These are phyloP conservation scores for Steatocranus sp. DNA, from an alignment of 2,797 vertebrate species.

Conservation along the genomic window DNA sequence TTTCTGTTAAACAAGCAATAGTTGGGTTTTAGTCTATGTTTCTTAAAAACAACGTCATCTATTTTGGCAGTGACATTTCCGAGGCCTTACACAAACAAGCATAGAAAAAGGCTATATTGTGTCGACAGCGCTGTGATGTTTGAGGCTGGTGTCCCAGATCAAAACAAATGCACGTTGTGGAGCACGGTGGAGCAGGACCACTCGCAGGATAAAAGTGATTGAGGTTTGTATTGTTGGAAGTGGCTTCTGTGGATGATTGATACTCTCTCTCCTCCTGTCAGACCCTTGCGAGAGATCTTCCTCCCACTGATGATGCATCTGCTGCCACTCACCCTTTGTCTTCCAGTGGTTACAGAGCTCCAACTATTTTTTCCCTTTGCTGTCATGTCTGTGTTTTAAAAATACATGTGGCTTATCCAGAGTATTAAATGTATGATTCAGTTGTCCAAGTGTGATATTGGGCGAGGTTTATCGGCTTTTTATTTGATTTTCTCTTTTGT, in stretches of 20 bases:
- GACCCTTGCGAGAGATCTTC: conserved; percentile 38
- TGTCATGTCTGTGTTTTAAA: conserved; percentile 8
- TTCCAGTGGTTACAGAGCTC: conserved; percentile 18
- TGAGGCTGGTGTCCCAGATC: conserved; percentile 40
- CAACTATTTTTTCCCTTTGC: not conserved
- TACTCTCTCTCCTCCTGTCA: conserved; percentile 38
- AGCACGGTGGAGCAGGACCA: conserved; percentile 29
- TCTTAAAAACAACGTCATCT: conserved; percentile 27
- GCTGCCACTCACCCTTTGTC: conserved; percentile 53
- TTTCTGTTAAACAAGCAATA: not conserved
- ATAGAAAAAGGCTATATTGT: conserved; percentile 6
- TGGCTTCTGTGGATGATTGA: conserved; percentile 49
- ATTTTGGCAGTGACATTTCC: conserved; percentile 18
- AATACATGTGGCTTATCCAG: not conserved
- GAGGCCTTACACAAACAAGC: conserved; percentile 8
- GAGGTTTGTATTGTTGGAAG: conserved; percentile 40
- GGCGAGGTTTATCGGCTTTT: conserved; percentile 49
- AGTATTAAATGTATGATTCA: not conserved
- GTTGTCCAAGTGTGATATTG: conserved; percentile 1
- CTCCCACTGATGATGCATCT: conserved; percentile 41
- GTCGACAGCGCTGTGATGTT: conserved; percentile 38
- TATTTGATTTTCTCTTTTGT: conserved; percentile 57
- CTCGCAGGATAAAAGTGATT: conserved; percentile 42
- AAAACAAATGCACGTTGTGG: conserved; percentile 50
- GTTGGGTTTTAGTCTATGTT: not conserved